phyloP scores from a whole-genome alignment of 2,797 vertebrate species.

The Catamblyrhynchus diadema region DNA sequence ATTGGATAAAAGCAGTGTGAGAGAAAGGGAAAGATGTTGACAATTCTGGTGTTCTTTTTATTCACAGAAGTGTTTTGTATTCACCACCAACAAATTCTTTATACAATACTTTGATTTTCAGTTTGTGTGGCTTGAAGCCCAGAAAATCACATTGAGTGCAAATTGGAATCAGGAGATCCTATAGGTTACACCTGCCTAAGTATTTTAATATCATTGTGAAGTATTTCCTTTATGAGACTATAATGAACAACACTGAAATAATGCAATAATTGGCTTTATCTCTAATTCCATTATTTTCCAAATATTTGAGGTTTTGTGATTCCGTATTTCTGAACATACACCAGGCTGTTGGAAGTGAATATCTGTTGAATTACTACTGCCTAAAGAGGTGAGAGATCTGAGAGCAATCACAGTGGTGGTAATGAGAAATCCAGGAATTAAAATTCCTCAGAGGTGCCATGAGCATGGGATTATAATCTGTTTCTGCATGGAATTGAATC shows the following conservation, averaged over 20 bases:
- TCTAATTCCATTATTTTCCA: neutral
- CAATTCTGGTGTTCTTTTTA: conserved; percentile 60
- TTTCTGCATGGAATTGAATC: neutral
- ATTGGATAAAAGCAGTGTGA: neutral
- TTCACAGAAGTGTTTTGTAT: conserved; percentile 64
- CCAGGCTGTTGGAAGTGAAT: conserved; percentile 42
- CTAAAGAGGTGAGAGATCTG: neutral
- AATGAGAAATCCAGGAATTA: neutral
- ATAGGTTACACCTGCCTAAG: neutral
- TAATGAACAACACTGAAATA: neutral
- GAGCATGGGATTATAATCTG: neutral
- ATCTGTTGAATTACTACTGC: neutral
- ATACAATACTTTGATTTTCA: neutral
- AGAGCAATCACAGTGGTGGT: neutral
- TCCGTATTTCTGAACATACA: neutral
- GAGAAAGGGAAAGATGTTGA: neutral
- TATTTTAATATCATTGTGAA: neutral
- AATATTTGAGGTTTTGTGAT: neutral
- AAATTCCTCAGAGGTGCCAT: neutral
- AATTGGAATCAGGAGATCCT: neutral
- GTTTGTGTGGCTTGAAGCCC: neutral
- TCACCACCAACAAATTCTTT: conserved; percentile 45
- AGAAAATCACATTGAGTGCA: neutral
- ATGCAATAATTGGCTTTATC: neutral
- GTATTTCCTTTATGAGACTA: neutral